phyloP scores from a whole-genome alignment of 1,140 invertebrate species.

The Bilobella aurantiaca region DNA sequence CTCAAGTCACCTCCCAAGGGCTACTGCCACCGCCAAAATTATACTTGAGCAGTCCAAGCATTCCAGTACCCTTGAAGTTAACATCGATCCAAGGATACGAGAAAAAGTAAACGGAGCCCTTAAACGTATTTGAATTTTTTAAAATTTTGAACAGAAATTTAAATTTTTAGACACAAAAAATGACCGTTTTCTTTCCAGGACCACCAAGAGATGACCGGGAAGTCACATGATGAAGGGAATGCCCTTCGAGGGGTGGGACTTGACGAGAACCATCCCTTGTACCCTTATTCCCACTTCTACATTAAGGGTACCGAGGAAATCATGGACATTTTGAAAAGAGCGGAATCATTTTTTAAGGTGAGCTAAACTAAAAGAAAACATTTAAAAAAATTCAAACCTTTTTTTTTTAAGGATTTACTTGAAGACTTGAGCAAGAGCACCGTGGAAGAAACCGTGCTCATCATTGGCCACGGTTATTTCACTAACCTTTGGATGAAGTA shows the following conservation, averaged over 20 bases:
- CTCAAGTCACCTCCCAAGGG: background rate
- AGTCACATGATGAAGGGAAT: background rate
- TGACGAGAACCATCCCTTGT: background rate
- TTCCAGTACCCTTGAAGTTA: background rate
- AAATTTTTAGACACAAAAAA: no score
- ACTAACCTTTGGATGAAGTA: background rate
- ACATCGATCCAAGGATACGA: background rate
- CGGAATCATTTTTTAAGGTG: slow-evolving; percentile 6
- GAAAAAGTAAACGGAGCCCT: background rate
- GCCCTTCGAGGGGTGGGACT: background rate
- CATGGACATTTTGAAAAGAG: background rate
- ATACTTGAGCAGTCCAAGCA: background rate
- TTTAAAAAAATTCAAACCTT: background rate
- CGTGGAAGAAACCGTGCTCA: background rate
- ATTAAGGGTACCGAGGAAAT: background rate
- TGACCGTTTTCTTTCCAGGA: background rate
- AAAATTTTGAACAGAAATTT: no score
- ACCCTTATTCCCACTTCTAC: background rate
- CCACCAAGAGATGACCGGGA: background rate
- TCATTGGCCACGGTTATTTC: background rate
- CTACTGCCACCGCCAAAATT: background rate
- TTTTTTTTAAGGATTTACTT: no score
- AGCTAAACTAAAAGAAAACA: background rate
- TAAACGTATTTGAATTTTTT: no score
- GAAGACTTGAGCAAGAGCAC: background rate